Conservation (phyloP, 2,113 vertebrate species). For the Bujurquina vittata region DNA sequence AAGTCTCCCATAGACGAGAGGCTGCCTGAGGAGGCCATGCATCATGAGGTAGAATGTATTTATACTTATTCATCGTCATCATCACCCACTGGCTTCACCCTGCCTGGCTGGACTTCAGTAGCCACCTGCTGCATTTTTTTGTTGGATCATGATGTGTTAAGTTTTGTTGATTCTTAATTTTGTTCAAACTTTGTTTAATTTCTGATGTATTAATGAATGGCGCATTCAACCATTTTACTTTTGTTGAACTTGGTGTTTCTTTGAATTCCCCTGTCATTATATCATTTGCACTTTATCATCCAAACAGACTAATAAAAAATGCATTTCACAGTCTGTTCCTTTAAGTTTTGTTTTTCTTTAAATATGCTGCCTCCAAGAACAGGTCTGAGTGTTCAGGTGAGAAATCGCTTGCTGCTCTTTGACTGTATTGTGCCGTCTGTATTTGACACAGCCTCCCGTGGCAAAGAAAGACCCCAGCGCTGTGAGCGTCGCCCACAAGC, state of each 20-base stretch:
- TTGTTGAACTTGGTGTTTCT: conserved; percentile 9
- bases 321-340: not conserved
- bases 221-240: not conserved
- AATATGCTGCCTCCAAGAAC: not conserved
- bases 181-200: conserved; percentile 8
- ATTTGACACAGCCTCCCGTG: conserved; percentile 76
- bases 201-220: not conserved
- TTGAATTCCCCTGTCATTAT: not conserved
- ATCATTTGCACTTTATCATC: conserved; percentile 30
- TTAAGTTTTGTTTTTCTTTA: not conserved
- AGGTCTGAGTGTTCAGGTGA: not conserved
- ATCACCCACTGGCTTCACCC: conserved; percentile 47
- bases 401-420: not conserved
- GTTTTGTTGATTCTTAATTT: conserved; percentile 17
- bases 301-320: conserved; percentile 12
- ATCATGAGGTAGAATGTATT: conserved; percentile 71
- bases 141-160: not conserved
- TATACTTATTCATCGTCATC: conserved; percentile 23
- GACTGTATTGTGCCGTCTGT: not conserved
- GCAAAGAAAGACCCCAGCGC: conserved; percentile 80
- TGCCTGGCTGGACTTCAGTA: conserved; percentile 30
- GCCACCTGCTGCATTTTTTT: not conserved
- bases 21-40: conserved; percentile 61
- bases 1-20: conserved; percentile 75
- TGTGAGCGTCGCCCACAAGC: conserved; percentile 73